Conservation (phyloP, 2,797 vertebrate genomes). For the Streptopelia turtur region DNA sequence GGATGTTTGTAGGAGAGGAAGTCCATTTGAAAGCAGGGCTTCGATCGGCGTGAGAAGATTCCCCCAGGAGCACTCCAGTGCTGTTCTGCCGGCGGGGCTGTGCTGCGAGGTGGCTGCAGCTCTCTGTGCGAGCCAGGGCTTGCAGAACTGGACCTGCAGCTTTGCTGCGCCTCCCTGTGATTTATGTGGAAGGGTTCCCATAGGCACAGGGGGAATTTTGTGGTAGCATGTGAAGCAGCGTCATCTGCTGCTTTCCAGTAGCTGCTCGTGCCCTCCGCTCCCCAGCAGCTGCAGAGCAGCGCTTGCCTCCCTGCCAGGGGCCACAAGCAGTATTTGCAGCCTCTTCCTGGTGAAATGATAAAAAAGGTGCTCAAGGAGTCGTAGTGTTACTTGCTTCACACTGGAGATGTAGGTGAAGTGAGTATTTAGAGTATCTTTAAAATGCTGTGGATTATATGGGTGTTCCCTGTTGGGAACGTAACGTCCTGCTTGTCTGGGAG, state of each 20-base stretch:
- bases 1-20: neutral
- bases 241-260: neutral
- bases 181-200: neutral
- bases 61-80: fast-evolving
- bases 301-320: neutral
- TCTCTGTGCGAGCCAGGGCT: fast-evolving
- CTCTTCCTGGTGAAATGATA: neutral
- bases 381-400: neutral
- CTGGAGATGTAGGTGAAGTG: neutral
- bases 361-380: neutral
- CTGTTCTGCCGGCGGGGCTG: fast-evolving
- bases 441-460: neutral
- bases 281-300: neutral
- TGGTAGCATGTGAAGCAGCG: neutral
- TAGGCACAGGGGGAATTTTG: neutral
- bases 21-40: neutral
- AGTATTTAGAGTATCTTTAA: neutral
- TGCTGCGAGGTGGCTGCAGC: neutral
- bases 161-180: neutral
- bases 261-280: neutral
- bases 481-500: neutral
- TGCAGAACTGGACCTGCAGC: slow-evolving; percentile 42
- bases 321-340: fast-evolving
- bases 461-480: neutral
- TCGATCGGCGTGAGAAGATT: neutral